These are phyloP conservation scores for Mythimna loreyi DNA, from an alignment of 2,888 invertebrate genomes.

Conservation along the genomic window DNA sequence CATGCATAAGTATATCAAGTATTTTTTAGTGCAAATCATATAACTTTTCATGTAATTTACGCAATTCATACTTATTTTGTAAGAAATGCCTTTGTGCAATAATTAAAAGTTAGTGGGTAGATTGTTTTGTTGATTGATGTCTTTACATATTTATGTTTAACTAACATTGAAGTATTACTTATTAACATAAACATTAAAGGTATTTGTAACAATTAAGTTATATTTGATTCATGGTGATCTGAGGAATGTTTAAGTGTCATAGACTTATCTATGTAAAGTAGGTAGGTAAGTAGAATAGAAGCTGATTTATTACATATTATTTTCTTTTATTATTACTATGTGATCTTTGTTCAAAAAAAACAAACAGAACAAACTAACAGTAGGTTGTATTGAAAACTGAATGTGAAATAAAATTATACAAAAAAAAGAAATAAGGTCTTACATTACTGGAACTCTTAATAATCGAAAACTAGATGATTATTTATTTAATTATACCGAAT, in stretches of 20 bases:
- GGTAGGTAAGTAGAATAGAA: conserved; percentile 50
- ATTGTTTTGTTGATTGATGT: conserved; percentile 58
- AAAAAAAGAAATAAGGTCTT: conserved; percentile 26
- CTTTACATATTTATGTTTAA: conserved; percentile 50
- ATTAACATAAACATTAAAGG: conserved; percentile 46
- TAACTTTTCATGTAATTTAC: conserved; percentile 51
- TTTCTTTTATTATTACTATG: conserved; percentile 46
- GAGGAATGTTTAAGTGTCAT: conserved; percentile 67
- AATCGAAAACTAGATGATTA: conserved; percentile 55
- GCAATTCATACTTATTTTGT: conserved; percentile 54
- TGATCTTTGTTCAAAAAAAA: conserved; percentile 66
- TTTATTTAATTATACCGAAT: conserved; percentile 59
- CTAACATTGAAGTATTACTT: conserved; percentile 51
- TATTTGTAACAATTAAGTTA: conserved; percentile 52
- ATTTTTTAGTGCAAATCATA: conserved; percentile 64
- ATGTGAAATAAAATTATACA: conserved; percentile 20
- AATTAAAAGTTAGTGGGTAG: conserved; percentile 62
- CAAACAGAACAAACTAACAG: conserved; percentile 69
- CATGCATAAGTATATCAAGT: conserved; percentile 55
- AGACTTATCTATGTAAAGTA: conserved; percentile 60
- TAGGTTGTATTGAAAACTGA: conserved; percentile 48
- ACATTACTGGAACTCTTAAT: conserved; percentile 49
- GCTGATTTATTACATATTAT: conserved; percentile 49
- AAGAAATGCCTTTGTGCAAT: conserved; percentile 73
- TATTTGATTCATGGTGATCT: conserved; percentile 54